phyloP scores from a whole-genome alignment of 2,113 vertebrate genomes.

The Myiopsitta monachus region DNA sequence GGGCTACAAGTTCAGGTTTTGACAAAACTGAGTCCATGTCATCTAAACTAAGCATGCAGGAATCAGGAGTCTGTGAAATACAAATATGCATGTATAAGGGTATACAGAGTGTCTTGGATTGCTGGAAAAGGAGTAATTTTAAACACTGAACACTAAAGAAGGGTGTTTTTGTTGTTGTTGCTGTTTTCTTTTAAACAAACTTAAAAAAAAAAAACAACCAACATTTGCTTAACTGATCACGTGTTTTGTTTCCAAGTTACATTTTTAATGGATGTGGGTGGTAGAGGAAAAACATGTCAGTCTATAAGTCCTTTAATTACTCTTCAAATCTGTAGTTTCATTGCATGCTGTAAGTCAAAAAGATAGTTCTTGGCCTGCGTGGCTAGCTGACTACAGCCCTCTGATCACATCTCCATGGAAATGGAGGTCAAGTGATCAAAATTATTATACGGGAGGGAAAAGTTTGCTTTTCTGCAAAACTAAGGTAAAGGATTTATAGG shows the following conservation, averaged over 20 bases:
- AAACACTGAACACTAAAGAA: neutral
- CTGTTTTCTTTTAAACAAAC: neutral
- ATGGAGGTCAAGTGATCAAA: constrained; percentile 23
- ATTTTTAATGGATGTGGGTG: neutral
- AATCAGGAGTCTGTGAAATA: neutral
- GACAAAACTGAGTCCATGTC: neutral
- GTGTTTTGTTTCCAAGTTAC: constrained; percentile 3
- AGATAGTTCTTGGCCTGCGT: neutral
- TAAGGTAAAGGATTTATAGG: neutral
- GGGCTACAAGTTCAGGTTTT: neutral
- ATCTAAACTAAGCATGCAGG: neutral
- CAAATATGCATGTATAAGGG: neutral
- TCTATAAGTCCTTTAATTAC: neutral
- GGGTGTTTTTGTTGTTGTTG: neutral
- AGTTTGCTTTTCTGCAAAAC: constrained; percentile 17
- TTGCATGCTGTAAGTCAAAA: neutral
- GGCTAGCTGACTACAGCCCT: neutral
- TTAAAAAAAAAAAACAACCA: neutral
- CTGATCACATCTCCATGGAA: constrained; percentile 36
- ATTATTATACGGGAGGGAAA: neutral
- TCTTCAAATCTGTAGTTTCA: neutral
- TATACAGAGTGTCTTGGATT: neutral
- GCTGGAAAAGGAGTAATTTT: neutral
- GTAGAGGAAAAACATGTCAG: neutral
- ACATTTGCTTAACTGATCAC: neutral